Evolutionary conservation across 30 jellyfish, hydroid and myxozoan genomes (phyloP).

Genomic region (Cassiopea xamachana): DNA sequence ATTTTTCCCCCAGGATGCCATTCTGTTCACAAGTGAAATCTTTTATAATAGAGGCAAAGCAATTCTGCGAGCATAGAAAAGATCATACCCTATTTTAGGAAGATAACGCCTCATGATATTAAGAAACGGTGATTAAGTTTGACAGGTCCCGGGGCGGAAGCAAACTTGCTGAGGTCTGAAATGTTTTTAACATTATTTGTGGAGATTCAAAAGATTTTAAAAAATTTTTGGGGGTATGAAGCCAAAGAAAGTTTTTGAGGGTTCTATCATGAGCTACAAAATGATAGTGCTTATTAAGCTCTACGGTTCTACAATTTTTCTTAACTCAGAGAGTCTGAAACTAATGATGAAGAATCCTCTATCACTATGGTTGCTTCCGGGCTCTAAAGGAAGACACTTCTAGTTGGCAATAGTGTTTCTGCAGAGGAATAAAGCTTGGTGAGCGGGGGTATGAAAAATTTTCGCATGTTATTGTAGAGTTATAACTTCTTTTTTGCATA

Average conservation of each 20-base stretch:
- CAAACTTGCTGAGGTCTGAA: not conserved
- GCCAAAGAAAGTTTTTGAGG: not conserved
- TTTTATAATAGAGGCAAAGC: too few species aligned
- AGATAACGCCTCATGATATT: too few species aligned
- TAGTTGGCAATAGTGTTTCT: too few species aligned
- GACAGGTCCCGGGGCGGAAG: not conserved
- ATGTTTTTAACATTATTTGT: not conserved
- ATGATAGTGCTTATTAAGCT: not conserved
- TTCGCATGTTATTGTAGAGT: too few species aligned
- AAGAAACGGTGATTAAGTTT: not conserved
- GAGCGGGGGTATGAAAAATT: too few species aligned
- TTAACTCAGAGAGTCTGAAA: not conserved
- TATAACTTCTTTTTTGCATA: too few species aligned
- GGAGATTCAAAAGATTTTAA: not conserved
- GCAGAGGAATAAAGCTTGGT: too few species aligned
- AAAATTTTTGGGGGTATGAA: not conserved
- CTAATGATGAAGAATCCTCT: not conserved
- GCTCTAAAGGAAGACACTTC: too few species aligned
- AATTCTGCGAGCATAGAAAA: too few species aligned
- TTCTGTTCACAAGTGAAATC: too few species aligned
- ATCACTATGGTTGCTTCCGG: not conserved
- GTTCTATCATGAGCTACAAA: not conserved
- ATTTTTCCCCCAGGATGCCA: too few species aligned
- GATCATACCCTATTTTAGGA: too few species aligned
- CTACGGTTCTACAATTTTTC: not conserved